Base-by-base conservation (phyloP, 2,797 vertebrate species). In the Emydoidea blandingii region DNA sequence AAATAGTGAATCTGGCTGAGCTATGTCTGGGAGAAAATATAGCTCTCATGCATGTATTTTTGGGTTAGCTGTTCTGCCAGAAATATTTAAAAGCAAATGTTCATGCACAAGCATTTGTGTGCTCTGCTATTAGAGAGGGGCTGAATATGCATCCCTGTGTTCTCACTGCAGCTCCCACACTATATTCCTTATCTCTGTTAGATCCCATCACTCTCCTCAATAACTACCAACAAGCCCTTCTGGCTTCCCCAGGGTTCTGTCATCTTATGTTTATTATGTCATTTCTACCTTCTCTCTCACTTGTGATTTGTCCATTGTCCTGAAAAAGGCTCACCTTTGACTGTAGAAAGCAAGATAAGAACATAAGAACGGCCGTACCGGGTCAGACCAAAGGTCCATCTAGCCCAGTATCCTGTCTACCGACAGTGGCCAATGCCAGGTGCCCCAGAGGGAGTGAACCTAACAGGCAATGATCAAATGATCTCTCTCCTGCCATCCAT, bases 1-100 rank as follows among this genome's bases (percentile, higher is more conserved):
- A 95, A 96, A 95, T 95, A 91, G 72, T 88, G 86, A 86, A 76
- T 94, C 68, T 95, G 82, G 31, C 89, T 96, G 95, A 89, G 95
- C 88, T 94, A 91, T 91, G 92, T 90, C 62, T 95, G 52, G 41
- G 27, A 81, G 59, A 92, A 95, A 94, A 94, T 68, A 29, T 79
- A 95, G 84, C 53, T 23, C 96, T 95, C 90, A 34, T 41, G 72
- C 82, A 92, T 93, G 87, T 89, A 85, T 90, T 96, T 97, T 96
- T 87, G 76, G 87, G 90, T 95, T 91, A 95, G 88, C 94, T 47
- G 21, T 88, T 59, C 83, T 93, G 86, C 91, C 95, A 95, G 86
- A 87, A 93, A 79, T n/a, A 72, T 72, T 82, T n/a, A 91, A 57
- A 90, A 91, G 76, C 1, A 6, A 88, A 87, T 56, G 41, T 12